Conservation (phyloP, 37 sponge, comb jelly and placozoan genomes). For the Agelas oroides region DNA sequence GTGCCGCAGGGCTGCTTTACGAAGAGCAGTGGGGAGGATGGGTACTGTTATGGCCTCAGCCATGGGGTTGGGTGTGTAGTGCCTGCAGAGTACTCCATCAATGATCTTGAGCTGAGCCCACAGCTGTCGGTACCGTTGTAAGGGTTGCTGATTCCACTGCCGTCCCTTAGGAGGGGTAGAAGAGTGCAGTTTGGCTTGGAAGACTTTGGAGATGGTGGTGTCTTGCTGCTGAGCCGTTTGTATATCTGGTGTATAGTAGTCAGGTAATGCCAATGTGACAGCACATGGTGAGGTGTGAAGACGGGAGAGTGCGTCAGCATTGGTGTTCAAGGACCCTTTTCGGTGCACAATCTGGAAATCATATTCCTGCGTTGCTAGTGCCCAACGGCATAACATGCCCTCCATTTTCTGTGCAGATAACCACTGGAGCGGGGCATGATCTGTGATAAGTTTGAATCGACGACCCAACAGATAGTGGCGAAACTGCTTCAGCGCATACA, state of each 20-base stretch:
- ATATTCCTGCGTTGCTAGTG: slow-evolving; percentile 55
- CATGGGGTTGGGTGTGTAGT: slow-evolving; percentile 27
- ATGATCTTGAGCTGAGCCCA: slow-evolving; percentile 46
- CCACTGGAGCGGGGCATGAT: slow-evolving; percentile 70
- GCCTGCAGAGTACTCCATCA: slow-evolving; percentile 55
- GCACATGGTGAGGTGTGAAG: background rate
- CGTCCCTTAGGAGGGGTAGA: background rate
- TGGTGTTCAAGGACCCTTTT: slow-evolving; percentile 43
- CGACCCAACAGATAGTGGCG: slow-evolving; percentile 62
- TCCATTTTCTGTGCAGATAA: slow-evolving; percentile 66
- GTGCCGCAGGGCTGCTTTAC: background rate
- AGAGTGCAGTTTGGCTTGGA: background rate
- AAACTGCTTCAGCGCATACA: slow-evolving; percentile 55
- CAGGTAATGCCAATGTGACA: background rate
- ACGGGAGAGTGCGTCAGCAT: slow-evolving; percentile 66
- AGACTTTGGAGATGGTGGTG: background rate
- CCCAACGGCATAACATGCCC: slow-evolving; percentile 58
- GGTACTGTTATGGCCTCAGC: slow-evolving; percentile 14
- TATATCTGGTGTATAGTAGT: background rate
- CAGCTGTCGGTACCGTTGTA: slow-evolving; percentile 52
- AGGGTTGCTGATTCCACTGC: slow-evolving; percentile 35
- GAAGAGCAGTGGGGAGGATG: slow-evolving; percentile 15
- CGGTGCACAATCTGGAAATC: slow-evolving; percentile 42
- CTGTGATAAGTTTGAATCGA: slow-evolving; percentile 41
- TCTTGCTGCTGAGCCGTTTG: background rate